Conservation (phyloP, 2,113 vertebrate genomes). For the Ameiurus melas region DNA sequence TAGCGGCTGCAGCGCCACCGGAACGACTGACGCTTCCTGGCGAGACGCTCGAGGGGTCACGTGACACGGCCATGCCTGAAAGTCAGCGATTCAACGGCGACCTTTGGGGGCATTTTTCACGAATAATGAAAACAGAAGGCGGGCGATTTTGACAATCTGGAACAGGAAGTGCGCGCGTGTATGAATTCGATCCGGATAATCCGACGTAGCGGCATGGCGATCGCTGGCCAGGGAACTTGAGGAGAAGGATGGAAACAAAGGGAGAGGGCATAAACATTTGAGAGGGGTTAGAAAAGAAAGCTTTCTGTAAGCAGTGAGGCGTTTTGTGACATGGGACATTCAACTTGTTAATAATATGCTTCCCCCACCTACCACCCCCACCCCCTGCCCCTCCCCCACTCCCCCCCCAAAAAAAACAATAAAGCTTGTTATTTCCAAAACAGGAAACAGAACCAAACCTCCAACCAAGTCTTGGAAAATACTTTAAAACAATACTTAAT, state of each 20-base stretch:
- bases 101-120: neutral
- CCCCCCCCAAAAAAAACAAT: neutral
- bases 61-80: neutral
- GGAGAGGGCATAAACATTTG: neutral
- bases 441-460: neutral
- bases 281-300: neutral
- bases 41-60: neutral
- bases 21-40: neutral
- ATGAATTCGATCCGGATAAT: neutral
- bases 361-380: too few species aligned
- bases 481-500: neutral
- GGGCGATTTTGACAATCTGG: neutral
- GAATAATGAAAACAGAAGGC: neutral
- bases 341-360: neutral
- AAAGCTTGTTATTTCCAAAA: neutral
- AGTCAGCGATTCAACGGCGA: neutral
- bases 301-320: neutral
- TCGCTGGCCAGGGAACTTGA: neutral
- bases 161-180: neutral
- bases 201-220: neutral
- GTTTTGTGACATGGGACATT: constrained; percentile 12
- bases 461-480: neutral
- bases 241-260: neutral
- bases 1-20: neutral
- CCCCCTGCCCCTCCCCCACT: too few species aligned